Evolutionary conservation across 2,888 invertebrate species (phyloP).

Genomic region (Aleiodes leptofemur): DNA sequence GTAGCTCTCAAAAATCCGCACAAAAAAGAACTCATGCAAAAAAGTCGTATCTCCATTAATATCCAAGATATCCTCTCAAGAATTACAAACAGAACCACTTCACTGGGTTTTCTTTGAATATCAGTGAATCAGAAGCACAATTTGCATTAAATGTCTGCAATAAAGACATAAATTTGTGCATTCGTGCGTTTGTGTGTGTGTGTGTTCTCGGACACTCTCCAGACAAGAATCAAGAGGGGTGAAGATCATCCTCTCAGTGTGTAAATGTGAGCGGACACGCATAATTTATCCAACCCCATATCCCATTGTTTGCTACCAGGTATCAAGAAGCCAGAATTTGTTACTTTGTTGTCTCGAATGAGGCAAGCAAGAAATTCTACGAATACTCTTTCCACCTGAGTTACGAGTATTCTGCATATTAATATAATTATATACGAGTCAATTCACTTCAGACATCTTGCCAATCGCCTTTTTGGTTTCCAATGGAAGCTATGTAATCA

Average conservation of each 20-base stretch:
- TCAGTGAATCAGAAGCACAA: slow-evolving; percentile 19
- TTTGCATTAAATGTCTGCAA: slow-evolving; percentile 52
- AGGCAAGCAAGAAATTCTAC: background rate
- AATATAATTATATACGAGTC: too few relatives aligned
- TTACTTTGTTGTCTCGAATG: slow-evolving; percentile 10
- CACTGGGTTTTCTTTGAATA: background rate
- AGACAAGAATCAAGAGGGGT: too few relatives aligned
- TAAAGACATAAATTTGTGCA: slow-evolving; percentile 50
- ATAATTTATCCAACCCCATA: slow-evolving; percentile 42
- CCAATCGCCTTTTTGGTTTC: too few relatives aligned
- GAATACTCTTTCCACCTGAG: background rate
- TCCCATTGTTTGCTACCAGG: slow-evolving; percentile 50
- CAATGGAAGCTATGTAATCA: too few relatives aligned
- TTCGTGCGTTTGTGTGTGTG: background rate
- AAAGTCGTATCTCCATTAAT: too few relatives aligned
- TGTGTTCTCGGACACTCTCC: background rate
- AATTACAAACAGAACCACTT: background rate
- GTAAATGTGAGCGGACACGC: background rate
- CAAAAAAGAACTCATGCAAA: too few relatives aligned
- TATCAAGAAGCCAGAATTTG: slow-evolving; percentile 21
- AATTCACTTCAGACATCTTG: too few relatives aligned
- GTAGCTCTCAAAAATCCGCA: too few relatives aligned
- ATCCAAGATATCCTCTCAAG: background rate
- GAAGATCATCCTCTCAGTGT: too few relatives aligned
- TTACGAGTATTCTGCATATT: too few relatives aligned